These are phyloP conservation scores for Redunca redunca DNA, from an alignment of 2,113 vertebrate genomes.

Conservation along the genomic window DNA sequence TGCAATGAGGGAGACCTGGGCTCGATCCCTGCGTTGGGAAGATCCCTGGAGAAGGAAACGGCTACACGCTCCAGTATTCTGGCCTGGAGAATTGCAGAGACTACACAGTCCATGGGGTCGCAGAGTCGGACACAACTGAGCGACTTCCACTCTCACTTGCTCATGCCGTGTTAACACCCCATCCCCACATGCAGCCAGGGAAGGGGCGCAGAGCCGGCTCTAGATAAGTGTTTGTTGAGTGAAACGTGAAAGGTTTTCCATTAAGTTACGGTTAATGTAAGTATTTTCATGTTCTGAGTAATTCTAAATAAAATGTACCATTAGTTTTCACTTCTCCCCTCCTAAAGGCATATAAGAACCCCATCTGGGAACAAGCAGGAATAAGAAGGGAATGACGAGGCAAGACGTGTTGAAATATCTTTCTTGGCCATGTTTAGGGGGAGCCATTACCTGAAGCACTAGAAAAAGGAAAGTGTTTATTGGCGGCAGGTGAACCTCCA, in stretches of 20 bases:
- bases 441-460: neutral
- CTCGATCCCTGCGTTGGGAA: too few species aligned
- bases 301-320: neutral
- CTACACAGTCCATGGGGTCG: neutral
- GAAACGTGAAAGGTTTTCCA: neutral
- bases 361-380: neutral
- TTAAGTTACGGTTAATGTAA: neutral
- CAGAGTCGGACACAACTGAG: neutral
- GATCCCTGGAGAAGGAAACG: too few species aligned
- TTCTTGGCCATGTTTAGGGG: neutral
- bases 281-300: neutral
- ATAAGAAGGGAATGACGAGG: too few species aligned
- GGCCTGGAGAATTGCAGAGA: too few species aligned
- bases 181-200: accelerated
- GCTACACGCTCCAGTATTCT: too few species aligned
- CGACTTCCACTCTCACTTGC: neutral
- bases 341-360: accelerated
- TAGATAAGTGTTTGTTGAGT: accelerated
- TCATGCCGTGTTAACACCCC: accelerated
- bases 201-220: accelerated
- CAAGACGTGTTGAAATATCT: neutral
- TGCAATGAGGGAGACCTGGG: too few species aligned
- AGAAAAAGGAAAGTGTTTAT: neutral
- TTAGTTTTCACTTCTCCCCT: neutral
- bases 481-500: neutral